Conservation (phyloP, 1,140 invertebrate species). For the Episyrphus balteatus region DNA sequence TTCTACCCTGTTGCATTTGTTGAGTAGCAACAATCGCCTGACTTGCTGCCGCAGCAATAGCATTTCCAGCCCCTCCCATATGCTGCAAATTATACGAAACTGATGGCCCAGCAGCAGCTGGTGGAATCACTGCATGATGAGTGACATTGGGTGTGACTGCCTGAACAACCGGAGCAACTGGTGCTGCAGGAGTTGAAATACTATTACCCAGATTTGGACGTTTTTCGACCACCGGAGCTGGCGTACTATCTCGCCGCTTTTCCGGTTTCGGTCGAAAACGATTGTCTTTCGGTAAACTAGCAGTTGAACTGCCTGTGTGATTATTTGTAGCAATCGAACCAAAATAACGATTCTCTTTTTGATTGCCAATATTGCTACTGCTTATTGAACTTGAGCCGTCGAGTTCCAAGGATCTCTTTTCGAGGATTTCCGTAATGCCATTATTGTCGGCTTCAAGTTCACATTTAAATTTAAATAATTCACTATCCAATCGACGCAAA, state of each 20-base stretch:
- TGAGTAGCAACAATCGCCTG: conserved; percentile 94
- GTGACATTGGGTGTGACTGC: conserved; percentile 10
- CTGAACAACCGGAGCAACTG: conserved; percentile 5
- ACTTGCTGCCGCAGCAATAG: conserved; percentile 87
- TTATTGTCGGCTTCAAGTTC: conserved; percentile 97
- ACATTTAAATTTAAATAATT: conserved; percentile 95
- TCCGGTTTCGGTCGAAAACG: conserved; percentile 41
- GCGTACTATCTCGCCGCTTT: conserved; percentile 44
- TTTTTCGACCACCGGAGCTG: conserved; percentile 36
- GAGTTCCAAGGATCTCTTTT: conserved; percentile 78
- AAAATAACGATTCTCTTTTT: conserved; percentile 44
- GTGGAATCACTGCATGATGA: conserved; percentile 5
- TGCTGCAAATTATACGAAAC: conserved; percentile 42
- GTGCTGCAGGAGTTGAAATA: conserved; percentile 10
- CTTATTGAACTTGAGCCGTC: conserved; percentile 43
- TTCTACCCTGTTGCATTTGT: conserved; percentile 88
- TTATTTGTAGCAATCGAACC: conserved; percentile 14
- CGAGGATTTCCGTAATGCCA: conserved; percentile 91
- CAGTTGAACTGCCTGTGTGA: conserved; percentile 4
- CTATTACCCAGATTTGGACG: conserved; percentile 25
- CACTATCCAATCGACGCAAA: conserved; percentile 82
- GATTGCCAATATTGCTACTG: conserved; percentile 24
- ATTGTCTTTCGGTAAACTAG: conserved; percentile 6
- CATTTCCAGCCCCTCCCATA: conserved; percentile 54
- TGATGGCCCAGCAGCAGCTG: conserved; percentile 11